These are phyloP conservation scores for Zeus faber DNA, from an alignment of 2,113 vertebrate genomes.

Conservation along the genomic window DNA sequence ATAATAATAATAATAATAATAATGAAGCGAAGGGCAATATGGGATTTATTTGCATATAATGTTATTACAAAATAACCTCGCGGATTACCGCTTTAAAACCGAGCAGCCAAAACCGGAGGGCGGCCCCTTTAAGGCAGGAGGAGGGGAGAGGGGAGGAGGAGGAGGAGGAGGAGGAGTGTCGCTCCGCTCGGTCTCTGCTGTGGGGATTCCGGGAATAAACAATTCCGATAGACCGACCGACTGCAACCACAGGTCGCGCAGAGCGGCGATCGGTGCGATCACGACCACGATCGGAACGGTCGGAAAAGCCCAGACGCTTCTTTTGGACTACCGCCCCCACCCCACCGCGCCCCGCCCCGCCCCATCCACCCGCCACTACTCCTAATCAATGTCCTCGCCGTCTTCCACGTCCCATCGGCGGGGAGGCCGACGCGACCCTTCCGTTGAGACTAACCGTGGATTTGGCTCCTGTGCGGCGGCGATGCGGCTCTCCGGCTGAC, in stretches of 20 bases:
- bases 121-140: too few relatives aligned
- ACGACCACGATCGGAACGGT: too few relatives aligned
- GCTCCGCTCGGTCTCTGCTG: slow-evolving; percentile 56
- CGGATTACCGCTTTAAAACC: too few relatives aligned
- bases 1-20: too few relatives aligned
- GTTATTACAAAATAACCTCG: too few relatives aligned
- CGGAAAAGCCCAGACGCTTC: slow-evolving; percentile 13
- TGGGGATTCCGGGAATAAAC: slow-evolving; percentile 77
- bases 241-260: slow-evolving; percentile 32
- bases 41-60: too few relatives aligned
- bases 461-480: slow-evolving; percentile 58
- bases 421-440: slow-evolving; percentile 49
- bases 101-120: too few relatives aligned
- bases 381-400: slow-evolving; percentile 26
- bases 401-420: slow-evolving; percentile 25
- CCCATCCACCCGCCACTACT: too few relatives aligned
- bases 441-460: slow-evolving; percentile 49
- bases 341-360: too few relatives aligned
- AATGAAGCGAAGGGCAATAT: too few relatives aligned
- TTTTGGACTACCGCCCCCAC: slow-evolving; percentile 22
- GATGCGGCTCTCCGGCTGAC: slow-evolving; percentile 66
- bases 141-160: slow-evolving; percentile 39
- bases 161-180: slow-evolving; percentile 64
- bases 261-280: slow-evolving; percentile 18
- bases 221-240: slow-evolving; percentile 65